Base-by-base conservation (phyloP, 1,140 invertebrate species). In the Akabosia matsudoensis region DNA sequence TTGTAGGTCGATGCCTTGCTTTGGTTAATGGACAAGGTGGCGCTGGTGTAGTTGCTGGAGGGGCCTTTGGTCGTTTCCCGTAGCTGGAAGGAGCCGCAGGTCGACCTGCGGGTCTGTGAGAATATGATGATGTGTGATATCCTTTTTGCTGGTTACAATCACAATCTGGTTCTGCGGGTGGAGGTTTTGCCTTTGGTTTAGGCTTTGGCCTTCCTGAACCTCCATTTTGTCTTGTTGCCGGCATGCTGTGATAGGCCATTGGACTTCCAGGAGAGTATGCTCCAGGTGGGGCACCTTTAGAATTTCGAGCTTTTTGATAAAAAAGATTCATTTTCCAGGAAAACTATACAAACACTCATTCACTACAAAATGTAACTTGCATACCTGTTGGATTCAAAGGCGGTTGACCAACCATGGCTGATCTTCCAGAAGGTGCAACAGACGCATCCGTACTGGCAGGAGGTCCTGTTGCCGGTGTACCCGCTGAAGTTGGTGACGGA, bases 321-420 rank as follows among this genome's bases (percentile, higher is more conserved):
- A 45, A 56, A 45, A 45, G 37, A 45, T 10, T 45, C 7, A 45
- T 13, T 56, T n/a, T n/a, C 7, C 24, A 56, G n/a, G n/a, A 10
- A 45, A 45, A 10, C 7, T 18, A 45, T 45, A 18, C 37, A 45
- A 45, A 45, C 37, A 45, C 18, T 10, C 37, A 45, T 45, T 45
- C 7, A 45, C 18, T 45, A 61, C 7, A 24, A n/a, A 61, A 3
- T 61, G 4, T 24, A n/a, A n/a, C n/a, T n/a, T n/a, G n/a, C n/a
- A 4, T 67, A 67, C 61, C 61, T 31, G 61, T 67, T 30, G 61
- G 61, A n/a, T 67, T 67, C 61, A 67, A 31, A 30, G 61, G 61
- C 28, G 61, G 61, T 30, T 67, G 61, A 7, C 61, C 61, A 56
- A 10, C 7, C 37, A n/a, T n/a, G n/a, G n/a, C n/a, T n/a, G n/a